phyloP scores from a whole-genome alignment of 2,888 invertebrate species.

The Acutogordius australiensis region DNA sequence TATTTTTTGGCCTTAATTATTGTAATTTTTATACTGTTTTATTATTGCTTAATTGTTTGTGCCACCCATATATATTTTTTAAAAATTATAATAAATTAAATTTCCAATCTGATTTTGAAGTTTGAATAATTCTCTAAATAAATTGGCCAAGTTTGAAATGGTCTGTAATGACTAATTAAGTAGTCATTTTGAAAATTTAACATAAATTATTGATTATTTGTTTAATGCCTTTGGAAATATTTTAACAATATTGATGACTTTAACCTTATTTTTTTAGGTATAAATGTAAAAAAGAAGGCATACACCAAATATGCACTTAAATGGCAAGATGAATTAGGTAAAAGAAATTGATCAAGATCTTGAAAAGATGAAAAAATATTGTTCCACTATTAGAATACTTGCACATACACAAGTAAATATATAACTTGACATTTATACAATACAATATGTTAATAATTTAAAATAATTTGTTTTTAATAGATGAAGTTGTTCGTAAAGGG shows the following conservation, averaged over 20 bases:
- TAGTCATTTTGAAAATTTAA: too few species aligned
- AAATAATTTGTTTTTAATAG: slow-evolving; percentile 40
- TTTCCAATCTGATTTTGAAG: neutral
- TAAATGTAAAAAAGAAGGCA: slow-evolving; percentile 98
- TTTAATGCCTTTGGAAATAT: too few species aligned
- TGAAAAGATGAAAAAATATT: slow-evolving; percentile 88
- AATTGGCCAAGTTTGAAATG: too few species aligned
- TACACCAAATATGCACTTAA: slow-evolving; percentile 91
- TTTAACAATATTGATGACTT: too few species aligned
- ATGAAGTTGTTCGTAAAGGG: slow-evolving; percentile 85
- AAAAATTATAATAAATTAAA: too few species aligned
- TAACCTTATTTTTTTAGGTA: too few species aligned
- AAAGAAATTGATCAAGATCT: slow-evolving; percentile 86
- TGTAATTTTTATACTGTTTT: too few species aligned
- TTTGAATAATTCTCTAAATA: neutral
- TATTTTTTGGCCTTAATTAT: too few species aligned
- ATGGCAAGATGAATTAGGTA: slow-evolving; percentile 86
- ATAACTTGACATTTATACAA: neutral
- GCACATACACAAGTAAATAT: slow-evolving; percentile 70
- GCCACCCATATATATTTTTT: too few species aligned
- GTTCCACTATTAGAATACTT: slow-evolving; percentile 73
- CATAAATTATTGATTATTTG: too few species aligned
- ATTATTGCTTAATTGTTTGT: too few species aligned
- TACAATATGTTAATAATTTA: slow-evolving; percentile 46
- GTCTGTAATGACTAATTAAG: too few species aligned